Percentiles rank a stretch among this genome's conserved stretches.
phyloP scores from a whole-genome alignment of 2,797 vertebrate species.

The Masticophis lateralis region DNA sequence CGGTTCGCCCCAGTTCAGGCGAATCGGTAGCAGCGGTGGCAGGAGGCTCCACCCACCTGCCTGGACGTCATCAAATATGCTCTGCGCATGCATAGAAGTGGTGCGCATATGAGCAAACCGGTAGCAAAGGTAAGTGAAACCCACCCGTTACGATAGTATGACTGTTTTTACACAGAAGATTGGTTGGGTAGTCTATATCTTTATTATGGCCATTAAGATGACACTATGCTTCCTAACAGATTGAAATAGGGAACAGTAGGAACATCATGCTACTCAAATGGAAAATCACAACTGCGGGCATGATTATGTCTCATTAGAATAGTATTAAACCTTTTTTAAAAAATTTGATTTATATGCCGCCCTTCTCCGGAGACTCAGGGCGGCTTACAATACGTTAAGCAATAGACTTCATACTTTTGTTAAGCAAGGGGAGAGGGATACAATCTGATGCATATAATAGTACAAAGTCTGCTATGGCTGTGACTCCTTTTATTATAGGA shows the following conservation, averaged over 20 bases:
- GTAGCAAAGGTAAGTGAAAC: too few species aligned
- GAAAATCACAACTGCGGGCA: background rate
- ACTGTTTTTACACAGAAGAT: background rate
- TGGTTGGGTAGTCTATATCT: background rate
- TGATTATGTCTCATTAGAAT: background rate
- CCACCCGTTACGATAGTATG: background rate
- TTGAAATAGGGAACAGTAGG: background rate
- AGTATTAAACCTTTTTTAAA: background rate
- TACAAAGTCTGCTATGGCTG: background rate
- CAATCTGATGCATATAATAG: background rate
- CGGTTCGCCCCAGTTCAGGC: too few species aligned
- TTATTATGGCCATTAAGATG: background rate
- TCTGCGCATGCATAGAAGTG: too few species aligned
- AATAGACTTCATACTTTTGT: too few species aligned
- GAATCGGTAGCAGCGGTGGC: too few species aligned
- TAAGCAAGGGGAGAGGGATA: background rate
- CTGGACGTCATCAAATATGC: too few species aligned
- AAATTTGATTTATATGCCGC: too few species aligned
- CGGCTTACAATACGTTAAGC: too few species aligned
- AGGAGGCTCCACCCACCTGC: too few species aligned
- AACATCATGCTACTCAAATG: background rate
- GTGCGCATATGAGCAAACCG: too few species aligned
- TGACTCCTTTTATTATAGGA: background rate
- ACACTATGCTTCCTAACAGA: background rate
- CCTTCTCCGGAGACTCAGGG: too few species aligned